Evolutionary conservation across 2,888 invertebrate species (phyloP).

Genomic region (Conomelus anceps): DNA sequence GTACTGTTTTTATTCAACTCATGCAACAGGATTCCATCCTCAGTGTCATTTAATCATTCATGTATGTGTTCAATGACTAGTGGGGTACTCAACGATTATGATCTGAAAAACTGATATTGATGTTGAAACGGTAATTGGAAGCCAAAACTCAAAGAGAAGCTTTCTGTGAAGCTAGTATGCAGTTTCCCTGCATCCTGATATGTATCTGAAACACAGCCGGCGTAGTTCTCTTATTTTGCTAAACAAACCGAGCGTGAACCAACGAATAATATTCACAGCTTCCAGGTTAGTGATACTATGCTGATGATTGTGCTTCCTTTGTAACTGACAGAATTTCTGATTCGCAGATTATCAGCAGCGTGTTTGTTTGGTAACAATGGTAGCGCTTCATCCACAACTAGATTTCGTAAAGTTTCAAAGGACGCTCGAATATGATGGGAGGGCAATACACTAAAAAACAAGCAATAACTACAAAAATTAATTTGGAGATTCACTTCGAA

Average conservation of each 20-base stretch:
- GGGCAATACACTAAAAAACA: background rate
- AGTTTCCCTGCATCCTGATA: background rate
- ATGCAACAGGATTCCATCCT: background rate
- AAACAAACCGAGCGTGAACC: background rate
- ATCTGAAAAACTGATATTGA: background rate
- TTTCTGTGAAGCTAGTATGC: background rate
- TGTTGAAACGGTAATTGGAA: background rate
- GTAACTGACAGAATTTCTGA: background rate
- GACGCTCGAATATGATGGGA: background rate
- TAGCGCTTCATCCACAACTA: background rate
- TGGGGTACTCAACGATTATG: background rate
- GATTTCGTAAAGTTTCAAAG: background rate
- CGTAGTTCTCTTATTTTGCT: no score
- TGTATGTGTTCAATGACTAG: background rate
- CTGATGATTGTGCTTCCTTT: background rate
- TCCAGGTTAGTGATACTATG: background rate
- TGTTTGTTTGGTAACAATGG: background rate
- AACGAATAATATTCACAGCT: background rate
- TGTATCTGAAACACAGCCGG: background rate
- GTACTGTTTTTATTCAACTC: background rate
- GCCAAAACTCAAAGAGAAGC: background rate
- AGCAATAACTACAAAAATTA: background rate
- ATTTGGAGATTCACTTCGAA: background rate
- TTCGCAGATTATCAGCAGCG: background rate
- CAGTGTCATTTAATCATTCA: background rate